phyloP scores from a whole-genome alignment of 1,140 invertebrate genomes.

The Steinernema feltiae region DNA sequence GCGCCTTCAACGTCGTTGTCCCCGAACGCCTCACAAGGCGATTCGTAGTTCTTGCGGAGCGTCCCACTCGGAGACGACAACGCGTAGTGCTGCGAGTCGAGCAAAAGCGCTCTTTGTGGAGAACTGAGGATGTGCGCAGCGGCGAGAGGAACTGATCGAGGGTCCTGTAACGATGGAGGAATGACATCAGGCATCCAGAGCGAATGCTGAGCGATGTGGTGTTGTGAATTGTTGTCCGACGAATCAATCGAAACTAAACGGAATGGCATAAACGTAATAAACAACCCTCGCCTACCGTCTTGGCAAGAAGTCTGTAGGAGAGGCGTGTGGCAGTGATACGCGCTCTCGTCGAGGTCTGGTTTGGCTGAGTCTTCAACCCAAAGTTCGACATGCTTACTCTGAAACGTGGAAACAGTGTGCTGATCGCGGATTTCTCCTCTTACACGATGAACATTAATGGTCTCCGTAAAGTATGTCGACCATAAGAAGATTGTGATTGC shows the following conservation, averaged over 20 bases:
- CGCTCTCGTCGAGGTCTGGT: conserved; percentile 8
- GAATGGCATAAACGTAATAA: neutral
- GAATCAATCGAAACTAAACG: neutral
- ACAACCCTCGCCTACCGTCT: neutral
- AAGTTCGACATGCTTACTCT: conserved; percentile 2
- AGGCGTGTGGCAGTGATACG: neutral
- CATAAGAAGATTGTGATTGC: neutral
- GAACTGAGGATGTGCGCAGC: conserved; percentile 3
- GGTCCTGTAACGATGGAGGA: neutral
- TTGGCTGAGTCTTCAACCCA: neutral
- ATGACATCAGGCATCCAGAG: conserved; percentile 2
- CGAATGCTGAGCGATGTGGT: neutral
- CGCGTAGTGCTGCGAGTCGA: conserved; percentile 9
- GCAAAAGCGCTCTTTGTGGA: conserved; percentile 6
- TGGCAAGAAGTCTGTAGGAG: conserved; percentile 6
- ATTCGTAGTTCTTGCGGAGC: conserved; percentile 5
- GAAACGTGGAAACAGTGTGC: neutral
- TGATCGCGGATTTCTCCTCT: neutral
- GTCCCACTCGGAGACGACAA: neutral
- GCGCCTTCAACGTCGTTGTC: conserved; percentile 4
- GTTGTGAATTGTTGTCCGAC: neutral
- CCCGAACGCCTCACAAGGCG: neutral
- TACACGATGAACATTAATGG: neutral
- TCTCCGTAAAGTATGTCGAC: conserved; percentile 1
- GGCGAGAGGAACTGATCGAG: neutral